Evolutionary conservation across 1,140 invertebrate species (phyloP).

Genomic region (Thaumetopoea pityocampa): DNA sequence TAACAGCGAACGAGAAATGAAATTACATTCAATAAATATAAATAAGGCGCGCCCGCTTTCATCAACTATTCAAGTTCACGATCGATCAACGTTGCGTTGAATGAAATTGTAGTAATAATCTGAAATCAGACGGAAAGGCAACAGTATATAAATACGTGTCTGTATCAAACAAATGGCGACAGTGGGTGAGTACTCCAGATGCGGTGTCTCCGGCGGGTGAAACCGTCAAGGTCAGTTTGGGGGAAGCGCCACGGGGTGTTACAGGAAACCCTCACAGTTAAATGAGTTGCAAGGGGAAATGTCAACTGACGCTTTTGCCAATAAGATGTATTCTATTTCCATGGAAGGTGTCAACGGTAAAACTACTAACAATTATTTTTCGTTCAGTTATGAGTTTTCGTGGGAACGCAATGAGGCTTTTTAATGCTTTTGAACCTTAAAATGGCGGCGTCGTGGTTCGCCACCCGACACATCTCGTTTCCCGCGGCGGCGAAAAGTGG

Average conservation of each 20-base stretch:
- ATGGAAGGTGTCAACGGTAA: too few relatives aligned
- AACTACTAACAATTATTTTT: too few relatives aligned
- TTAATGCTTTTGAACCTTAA: too few relatives aligned
- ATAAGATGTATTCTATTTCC: too few relatives aligned
- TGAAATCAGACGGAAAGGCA: slow-evolving; percentile 36
- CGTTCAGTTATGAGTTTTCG: too few relatives aligned
- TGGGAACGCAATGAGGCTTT: too few relatives aligned
- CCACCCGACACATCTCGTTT: too few relatives aligned
- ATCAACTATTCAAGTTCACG: slow-evolving; percentile 14
- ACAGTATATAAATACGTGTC: slow-evolving; percentile 29
- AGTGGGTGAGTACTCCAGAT: slow-evolving; percentile 48
- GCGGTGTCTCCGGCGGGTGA: slow-evolving; percentile 45
- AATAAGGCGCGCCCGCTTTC: neutral
- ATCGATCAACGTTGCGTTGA: slow-evolving; percentile 37
- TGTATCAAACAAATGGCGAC: slow-evolving; percentile 47
- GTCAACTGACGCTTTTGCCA: too few relatives aligned
- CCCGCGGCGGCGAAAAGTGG: too few relatives aligned
- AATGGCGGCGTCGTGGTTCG: too few relatives aligned
- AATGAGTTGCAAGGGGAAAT: neutral
- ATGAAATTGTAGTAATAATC: slow-evolving; percentile 39
- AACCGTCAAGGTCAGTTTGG: slow-evolving; percentile 50
- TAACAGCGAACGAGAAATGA: too few relatives aligned
- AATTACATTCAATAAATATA: neutral
- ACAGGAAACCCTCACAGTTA: slow-evolving; percentile 14
- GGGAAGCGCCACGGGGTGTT: slow-evolving; percentile 41